Base-by-base conservation (phyloP, 2,113 vertebrate species). In the Nansenia antarctica region DNA sequence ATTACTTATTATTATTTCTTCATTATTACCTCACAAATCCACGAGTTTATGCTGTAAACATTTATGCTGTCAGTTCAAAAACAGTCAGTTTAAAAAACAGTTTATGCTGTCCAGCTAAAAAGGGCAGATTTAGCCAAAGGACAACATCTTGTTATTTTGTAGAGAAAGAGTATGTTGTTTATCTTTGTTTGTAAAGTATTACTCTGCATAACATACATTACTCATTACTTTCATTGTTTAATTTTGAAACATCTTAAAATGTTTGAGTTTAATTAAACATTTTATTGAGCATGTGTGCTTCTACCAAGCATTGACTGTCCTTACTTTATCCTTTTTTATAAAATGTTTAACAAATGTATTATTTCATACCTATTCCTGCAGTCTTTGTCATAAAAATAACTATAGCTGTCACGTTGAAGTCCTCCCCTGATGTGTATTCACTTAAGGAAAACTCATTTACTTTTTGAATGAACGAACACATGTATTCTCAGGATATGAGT, bases 211-310 rank as follows among this genome's bases (percentile, higher is more conserved):
- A 31, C 67, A 39, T n/a, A 15, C 69, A 39, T 42, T 65, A 27
- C 80, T n/a, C n/a, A n/a, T n/a, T n/a, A n/a, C n/a, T n/a, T n/a
- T n/a, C n/a, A n/a, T n/a, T n/a, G n/a, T n/a, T n/a, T n/a, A n/a
- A n/a, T n/a, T n/a, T n/a, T n/a, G n/a, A 82, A 74, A 77, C 77
- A 84, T 79, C 76, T 30, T 70, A 72, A 61, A 53, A 79, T 59
- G 81, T 85, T 83, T 83, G 74, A 82, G 79, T 79, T 86, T 66
- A 73, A 85, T 82, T 84, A 70, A 84, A 86, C 73, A 65, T 82
- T 71, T 84, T 30, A 62, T 78, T 82, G 79, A 80, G 80, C 82
- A 74, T 85, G 78, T 55, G 24, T 55, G 24, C 53, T 26, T 55
- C 26, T 2, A 54, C 4, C 24, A 26, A 22, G 1, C 5, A 49